Base-by-base conservation (phyloP, 2,797 vertebrate species). In the Momotus momota region DNA sequence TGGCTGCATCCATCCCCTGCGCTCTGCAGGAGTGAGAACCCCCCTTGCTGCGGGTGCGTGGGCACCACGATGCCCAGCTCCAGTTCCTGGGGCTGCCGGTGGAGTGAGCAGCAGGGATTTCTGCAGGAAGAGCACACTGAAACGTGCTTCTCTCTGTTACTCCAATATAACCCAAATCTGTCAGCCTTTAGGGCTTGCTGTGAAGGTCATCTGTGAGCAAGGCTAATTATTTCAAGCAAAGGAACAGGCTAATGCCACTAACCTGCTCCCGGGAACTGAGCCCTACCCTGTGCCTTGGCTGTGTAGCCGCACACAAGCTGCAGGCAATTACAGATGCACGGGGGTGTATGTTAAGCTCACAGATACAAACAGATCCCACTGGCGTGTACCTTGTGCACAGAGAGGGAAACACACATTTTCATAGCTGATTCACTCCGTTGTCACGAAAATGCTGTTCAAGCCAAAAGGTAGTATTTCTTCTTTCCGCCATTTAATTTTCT, bases 191-290 rank as follows among this genome's bases (percentile, higher is more conserved):
- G 94, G 88, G 91, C 90, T 70, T 93, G 86, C 90, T 94, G 90
- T 72, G 94, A 88, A 94, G 93, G 94, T 96, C 86, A 92, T 62
- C 86, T 90, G 86, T 71, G 81, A 91, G 88, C 71, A 77, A 46
- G 54, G 64, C 84, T 95, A 94, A 95, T 94, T 94, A 93, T 86
- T 96, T 95, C 95, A 95, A 94, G 89, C 87, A 93, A 52, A 97
- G 84, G 79, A 95, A 67, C 87, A 92, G 86, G 79, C 72, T 94
- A 70, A 89, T 80, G 86, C 71, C 89, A 80, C 94, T 82, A 91
- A 85, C 94, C 71, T 77, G 79, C 84, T 95, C 52, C 57, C 2
- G 1, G 91, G 85, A 88, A 26, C 75, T 21, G 46, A 89, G 79
- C 79, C 88, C 48, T 94, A 79, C 81, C 81, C 81, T 74, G 61